Conservation (phyloP, 2,888 invertebrate species). For the Troilus luridus region DNA sequence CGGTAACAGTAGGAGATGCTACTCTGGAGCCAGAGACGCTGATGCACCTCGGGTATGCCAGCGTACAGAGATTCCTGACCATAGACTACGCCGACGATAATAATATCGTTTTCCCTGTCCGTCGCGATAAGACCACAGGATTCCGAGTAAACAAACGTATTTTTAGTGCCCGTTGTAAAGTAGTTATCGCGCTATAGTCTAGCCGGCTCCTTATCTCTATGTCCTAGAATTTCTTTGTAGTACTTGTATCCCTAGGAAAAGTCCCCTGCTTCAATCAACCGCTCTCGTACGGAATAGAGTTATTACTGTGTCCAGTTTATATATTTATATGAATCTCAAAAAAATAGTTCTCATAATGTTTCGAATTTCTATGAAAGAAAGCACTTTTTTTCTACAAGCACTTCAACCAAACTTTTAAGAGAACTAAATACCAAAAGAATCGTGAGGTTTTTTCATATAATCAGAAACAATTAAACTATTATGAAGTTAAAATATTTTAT, state of each 20-base stretch:
- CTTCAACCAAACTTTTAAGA: no score
- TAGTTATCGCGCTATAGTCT: constrained; percentile 32
- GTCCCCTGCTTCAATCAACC: neutral
- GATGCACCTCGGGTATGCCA: neutral
- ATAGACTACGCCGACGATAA: neutral
- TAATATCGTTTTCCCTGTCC: neutral
- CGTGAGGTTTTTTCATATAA: no score
- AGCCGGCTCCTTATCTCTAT: constrained; percentile 5
- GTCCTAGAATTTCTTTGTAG: neutral
- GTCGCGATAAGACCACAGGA: neutral
- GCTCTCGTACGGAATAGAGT: neutral
- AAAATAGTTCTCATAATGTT: no score
- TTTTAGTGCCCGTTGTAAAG: constrained; percentile 33
- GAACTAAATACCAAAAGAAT: no score
- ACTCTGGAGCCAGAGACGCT: neutral
- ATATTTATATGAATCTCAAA: no score
- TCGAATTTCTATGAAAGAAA: no score
- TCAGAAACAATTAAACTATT: no score
- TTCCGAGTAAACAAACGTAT: constrained; percentile 43
- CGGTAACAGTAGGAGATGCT: neutral
- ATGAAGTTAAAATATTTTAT: no score
- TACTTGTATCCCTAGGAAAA: neutral
- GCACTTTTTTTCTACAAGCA: no score
- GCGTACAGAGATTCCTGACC: neutral
- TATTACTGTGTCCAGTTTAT: neutral